These are phyloP conservation scores for Elephas maximus DNA, from an alignment of 2,113 vertebrate species.

Conservation along the genomic window DNA sequence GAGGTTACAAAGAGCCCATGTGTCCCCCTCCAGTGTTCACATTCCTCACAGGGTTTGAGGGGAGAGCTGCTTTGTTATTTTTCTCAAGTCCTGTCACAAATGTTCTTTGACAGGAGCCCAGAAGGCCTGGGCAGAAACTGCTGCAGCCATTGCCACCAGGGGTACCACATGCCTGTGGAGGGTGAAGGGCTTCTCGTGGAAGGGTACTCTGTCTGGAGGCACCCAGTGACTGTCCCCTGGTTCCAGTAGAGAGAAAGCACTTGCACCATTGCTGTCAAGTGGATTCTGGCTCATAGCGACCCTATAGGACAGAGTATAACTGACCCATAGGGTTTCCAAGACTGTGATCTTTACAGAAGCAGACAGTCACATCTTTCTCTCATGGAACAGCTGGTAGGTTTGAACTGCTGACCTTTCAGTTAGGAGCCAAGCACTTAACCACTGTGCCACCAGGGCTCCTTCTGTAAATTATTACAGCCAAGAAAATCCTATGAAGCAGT, in stretches of 20 bases:
- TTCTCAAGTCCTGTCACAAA: constrained; percentile 73
- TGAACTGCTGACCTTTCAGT: neutral
- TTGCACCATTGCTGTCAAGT: neutral
- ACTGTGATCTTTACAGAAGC: neutral
- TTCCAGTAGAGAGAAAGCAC: neutral
- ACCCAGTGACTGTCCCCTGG: neutral
- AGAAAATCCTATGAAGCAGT: too few relatives aligned
- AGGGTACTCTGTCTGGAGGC: neutral
- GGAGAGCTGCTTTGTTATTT: constrained; percentile 74
- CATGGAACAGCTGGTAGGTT: neutral
- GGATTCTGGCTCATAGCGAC: neutral
- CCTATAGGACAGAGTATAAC: neutral
- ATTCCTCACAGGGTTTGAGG: constrained; percentile 6
- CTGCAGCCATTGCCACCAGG: neutral
- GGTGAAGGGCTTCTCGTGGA: neutral
- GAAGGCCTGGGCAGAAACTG: constrained; percentile 36
- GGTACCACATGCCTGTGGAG: neutral
- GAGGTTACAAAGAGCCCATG: constrained; percentile 82
- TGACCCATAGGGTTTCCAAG: neutral
- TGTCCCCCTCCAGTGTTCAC: constrained; percentile 71
- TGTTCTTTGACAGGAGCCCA: constrained; percentile 54
- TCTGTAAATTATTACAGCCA: neutral
- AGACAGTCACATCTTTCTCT: neutral
- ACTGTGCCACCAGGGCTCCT: too few relatives aligned
- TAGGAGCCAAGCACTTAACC: neutral